A percentile compares a stretch with the other conserved stretches of the same genome.
phyloP scores from a whole-genome alignment of 2,113 vertebrate genomes.

The Heterotilapia buettikoferi region DNA sequence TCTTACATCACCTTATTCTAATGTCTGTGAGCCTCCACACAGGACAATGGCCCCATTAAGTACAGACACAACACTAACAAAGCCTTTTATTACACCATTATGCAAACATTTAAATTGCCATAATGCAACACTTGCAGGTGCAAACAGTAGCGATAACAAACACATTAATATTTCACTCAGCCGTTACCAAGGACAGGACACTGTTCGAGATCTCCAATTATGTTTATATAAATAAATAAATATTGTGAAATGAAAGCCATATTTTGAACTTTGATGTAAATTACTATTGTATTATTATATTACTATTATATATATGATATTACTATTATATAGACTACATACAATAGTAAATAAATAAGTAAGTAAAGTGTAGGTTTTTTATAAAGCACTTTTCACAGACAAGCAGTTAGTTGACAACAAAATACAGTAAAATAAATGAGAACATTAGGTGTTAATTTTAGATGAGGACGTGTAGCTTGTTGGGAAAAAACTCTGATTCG shows the following conservation, averaged over 20 bases:
- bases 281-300: not conserved
- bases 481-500: not conserved
- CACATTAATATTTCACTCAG: not conserved
- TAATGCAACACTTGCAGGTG: not conserved
- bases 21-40: too few relatives aligned
- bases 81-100: not conserved
- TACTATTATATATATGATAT: not conserved
- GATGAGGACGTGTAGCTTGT: not conserved
- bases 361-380: rapidly evolving
- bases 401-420: not conserved
- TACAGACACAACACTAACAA: not conserved
- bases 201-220: not conserved
- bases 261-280: not conserved
- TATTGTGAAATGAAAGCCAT: not conserved
- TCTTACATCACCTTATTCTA: not conserved
- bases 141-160: not conserved
- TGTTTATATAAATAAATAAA: not conserved
- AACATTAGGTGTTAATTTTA: not conserved
- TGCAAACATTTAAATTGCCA: not conserved
- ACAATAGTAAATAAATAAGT: not conserved
- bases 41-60: not conserved
- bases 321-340: not conserved
- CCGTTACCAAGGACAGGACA: not conserved
- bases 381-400: not conserved
- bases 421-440: not conserved